Conservation (phyloP, 2,888 invertebrate species). For the Fissipunctia ypsillon region DNA sequence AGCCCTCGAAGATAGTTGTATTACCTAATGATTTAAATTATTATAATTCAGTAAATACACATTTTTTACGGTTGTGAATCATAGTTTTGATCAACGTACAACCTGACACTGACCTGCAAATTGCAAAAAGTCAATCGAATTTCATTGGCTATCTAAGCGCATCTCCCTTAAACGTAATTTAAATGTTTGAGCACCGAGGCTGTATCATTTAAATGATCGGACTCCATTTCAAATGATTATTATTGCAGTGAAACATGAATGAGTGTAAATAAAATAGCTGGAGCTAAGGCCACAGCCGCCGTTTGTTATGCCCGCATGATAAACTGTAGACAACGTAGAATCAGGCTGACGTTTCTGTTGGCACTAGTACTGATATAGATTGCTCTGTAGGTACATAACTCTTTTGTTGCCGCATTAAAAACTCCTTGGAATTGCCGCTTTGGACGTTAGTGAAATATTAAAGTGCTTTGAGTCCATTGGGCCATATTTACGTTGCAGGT, state of each 20-base stretch:
- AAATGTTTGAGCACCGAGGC: background rate
- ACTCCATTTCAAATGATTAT: conserved; percentile 1
- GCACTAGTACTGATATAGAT: conserved; percentile 37
- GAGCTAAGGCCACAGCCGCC: conserved; percentile 28
- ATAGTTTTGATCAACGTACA: background rate
- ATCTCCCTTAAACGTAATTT: background rate
- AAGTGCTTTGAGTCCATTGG: background rate
- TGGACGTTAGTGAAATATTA: conserved; percentile 15
- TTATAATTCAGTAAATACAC: background rate
- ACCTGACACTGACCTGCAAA: background rate
- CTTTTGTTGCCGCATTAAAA: conserved; percentile 40
- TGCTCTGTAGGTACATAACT: conserved; percentile 17
- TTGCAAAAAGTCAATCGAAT: background rate
- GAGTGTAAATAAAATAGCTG: conserved; percentile 37
- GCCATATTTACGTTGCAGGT: conserved; percentile 8
- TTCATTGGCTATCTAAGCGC: no score
- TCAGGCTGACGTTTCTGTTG: conserved; percentile 45
- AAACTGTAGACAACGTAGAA: conserved; percentile 44
- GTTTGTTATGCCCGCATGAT: conserved; percentile 43
- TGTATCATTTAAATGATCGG: background rate
- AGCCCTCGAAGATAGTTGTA: background rate
- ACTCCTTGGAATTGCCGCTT: conserved; percentile 21
- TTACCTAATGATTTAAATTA: background rate
- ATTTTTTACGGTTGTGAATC: background rate
- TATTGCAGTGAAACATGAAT: conserved; percentile 10